Base-by-base conservation (phyloP, 2,797 vertebrate species). In the Malacoctenus gilli region DNA sequence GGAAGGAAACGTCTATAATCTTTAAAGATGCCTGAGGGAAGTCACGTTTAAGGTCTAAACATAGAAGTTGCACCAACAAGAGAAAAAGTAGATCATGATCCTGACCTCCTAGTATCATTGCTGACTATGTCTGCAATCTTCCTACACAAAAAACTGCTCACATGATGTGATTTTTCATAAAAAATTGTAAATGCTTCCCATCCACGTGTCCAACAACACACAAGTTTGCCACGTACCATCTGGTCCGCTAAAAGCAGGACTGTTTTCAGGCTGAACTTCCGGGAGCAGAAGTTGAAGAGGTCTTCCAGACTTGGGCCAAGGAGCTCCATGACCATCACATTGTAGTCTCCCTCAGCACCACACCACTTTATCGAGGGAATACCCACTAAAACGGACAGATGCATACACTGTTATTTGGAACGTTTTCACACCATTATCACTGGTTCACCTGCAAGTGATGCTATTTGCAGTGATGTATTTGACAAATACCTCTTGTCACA, bases 291-390 rank as follows among this genome's bases (percentile, higher is more conserved):
- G 90, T 98, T 98, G 85, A 98, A 98, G 58, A 98, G 95, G 89
- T 98, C 96, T 80, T 98, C 96, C 38, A 98, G 87, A 75, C 96
- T 98, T 34, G 96, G 96, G 20, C 96, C 96, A 36, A 98, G 88
- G 61, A 98, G 89, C 79, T 98, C 96, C 96, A 98, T 98, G 39
- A 98, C 96, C 96, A 98, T 98, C 81, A 98, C 96, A 0, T 98
- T 98, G 88, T 98, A 98, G 89, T 98, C 96, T 3, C 96, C 96
- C 82, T 98, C 96, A 0, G 96, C 96, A 10, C 96, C 96, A 4
- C 96, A 98, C 96, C 96, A 98, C 77, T 98, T 98, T 91, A 98
- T 98, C 14, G 95, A 96, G 0, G 96, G 96, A 71, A 98, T 98
- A 13, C 96, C 96, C 90, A 98, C 96, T 98, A 56, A 20, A 44